Base-by-base conservation (phyloP, 2,888 invertebrate genomes). In the Galerucella pusilla region DNA sequence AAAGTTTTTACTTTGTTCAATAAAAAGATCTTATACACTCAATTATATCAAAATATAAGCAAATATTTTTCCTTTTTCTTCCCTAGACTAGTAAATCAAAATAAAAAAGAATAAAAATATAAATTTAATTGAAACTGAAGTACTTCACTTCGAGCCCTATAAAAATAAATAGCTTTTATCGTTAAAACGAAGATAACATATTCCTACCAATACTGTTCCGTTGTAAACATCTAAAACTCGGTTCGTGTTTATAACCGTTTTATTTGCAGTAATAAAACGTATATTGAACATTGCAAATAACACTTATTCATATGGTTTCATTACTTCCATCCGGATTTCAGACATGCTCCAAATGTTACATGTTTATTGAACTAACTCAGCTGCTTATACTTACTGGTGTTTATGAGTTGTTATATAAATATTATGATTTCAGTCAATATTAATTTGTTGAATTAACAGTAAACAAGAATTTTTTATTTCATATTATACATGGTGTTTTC, bases 301-400 rank as follows among this genome's bases (percentile, higher is more conserved):
- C 59, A 59, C 59, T 25, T 59, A 59, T 59, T 59, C 59, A 25
- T 16, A 59, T 16, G 25, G 59, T 59, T 59, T 59, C 59, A 59
- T n/a, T 59, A 59, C 59, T 25, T 59, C 59, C 59, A 59, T 59
- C 59, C 59, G 59, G 59, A 59, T 59, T 59, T 59, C n/a, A 59
- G 59, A 25, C 25, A 59, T 59, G 59, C 59, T 59, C 59, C 25
- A 12, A 59, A 59, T 59, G 59, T 59, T 25, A 25, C 59, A 25
- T 59, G 59, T 20, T 59, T 25, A 25, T 59, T 59, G 59, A 59
- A 59, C 59, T 59, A 59, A 59, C 25, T 59, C 59, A 20, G 25
- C 59, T 25, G 20, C 25, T 25, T 6, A 25, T 59, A 59, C 20
- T 59, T 59, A 59, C 59, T 16, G 16, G 11, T 16, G 59, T 45